phyloP scores from a whole-genome alignment of 2,888 invertebrate species.

The Caenorhabditis sp. region DNA sequence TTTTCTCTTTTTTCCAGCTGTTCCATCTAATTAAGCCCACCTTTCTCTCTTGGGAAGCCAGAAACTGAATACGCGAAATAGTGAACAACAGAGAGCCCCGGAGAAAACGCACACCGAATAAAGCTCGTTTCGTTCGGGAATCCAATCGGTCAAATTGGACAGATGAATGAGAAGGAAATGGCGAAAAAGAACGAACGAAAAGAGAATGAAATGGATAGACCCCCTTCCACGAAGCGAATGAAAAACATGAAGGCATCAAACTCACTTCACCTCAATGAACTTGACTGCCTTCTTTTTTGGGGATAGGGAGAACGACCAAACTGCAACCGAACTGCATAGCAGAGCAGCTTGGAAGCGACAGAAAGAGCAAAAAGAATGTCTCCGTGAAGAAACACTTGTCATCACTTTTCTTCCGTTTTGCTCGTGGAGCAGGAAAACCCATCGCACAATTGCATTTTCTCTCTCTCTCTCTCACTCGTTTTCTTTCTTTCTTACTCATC shows the following conservation, averaged over 20 bases:
- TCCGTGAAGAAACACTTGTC: constrained; percentile 49
- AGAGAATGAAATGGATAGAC: constrained; percentile 19
- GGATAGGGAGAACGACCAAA: too few species aligned
- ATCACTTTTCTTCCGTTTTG: constrained; percentile 27
- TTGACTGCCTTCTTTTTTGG: too few species aligned
- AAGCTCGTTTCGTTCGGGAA: constrained; percentile 25
- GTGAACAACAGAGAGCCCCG: background rate
- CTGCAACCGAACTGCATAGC: too few species aligned
- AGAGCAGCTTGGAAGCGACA: background rate
- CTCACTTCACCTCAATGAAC: too few species aligned
- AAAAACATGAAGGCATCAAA: too few species aligned
- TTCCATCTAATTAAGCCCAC: background rate
- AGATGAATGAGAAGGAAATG: constrained; percentile 26
- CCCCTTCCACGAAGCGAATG: too few species aligned
- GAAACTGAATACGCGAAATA: constrained; percentile 7
- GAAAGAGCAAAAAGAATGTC: background rate
- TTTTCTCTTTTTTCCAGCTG: constrained; percentile 9
- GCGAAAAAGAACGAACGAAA: constrained; percentile 1
- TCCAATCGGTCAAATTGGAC: constrained; percentile 48
- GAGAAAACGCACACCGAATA: constrained; percentile 7
- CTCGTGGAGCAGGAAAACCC: too few species aligned
- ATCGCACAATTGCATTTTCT: constrained; percentile 51
- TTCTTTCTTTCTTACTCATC: constrained; percentile 11
- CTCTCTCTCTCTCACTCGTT: constrained; percentile 2
- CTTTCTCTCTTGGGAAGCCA: constrained; percentile 10